Evolutionary conservation across 2,113 vertebrate genomes (phyloP).

Genomic region (Zosterops lateralis): DNA sequence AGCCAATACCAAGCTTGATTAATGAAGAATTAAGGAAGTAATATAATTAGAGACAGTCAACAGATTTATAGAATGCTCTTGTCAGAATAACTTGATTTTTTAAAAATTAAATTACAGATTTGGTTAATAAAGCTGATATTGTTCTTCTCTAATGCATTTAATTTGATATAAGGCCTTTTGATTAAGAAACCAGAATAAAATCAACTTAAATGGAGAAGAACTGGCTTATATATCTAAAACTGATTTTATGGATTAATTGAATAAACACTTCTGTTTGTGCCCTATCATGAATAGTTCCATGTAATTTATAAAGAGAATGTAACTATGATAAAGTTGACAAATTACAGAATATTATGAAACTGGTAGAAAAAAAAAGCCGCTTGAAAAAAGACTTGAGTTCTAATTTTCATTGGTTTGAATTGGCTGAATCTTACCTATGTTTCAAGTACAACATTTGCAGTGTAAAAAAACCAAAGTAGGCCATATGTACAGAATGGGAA

Average conservation of each 20-base stretch:
- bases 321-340: background rate
- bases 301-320: background rate
- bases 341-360: background rate
- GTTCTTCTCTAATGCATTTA: slow-evolving; percentile 48
- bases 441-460: background rate
- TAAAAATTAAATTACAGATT: slow-evolving; percentile 39
- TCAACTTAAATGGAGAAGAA: slow-evolving; percentile 16
- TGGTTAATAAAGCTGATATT: slow-evolving; percentile 38
- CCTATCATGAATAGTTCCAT: background rate
- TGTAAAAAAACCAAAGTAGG: background rate
- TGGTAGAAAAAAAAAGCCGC: background rate
- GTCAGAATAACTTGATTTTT: slow-evolving; percentile 52
- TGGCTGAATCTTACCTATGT: background rate
- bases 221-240: background rate
- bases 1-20: slow-evolving; percentile 6
- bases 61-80: slow-evolving; percentile 40
- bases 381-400: background rate
- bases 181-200: slow-evolving; percentile 41
- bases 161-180: slow-evolving; percentile 43
- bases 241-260: background rate
- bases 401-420: background rate
- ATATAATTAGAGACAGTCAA: slow-evolving; percentile 40
- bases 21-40: slow-evolving; percentile 37
- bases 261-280: background rate
- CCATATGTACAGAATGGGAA: background rate